Evolutionary conservation across 2,113 vertebrate genomes (phyloP), one percentile per base, ranked within the genome.

Genomic region (Callocephalon fimbriatum): DNA sequence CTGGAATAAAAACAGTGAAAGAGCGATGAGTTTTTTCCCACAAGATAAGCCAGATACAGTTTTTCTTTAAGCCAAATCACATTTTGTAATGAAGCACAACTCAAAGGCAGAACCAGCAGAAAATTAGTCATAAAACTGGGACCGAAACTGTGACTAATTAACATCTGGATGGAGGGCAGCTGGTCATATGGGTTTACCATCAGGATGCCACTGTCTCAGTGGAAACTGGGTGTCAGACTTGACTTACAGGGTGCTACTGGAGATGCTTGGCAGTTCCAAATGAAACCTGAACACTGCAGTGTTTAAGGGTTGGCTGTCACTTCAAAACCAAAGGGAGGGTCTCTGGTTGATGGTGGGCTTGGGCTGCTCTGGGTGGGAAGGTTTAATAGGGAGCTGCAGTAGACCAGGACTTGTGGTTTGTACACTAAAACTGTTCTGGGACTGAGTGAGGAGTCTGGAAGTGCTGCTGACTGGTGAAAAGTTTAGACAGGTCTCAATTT

Each of bases 51-150:
- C 53, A 89, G n/a, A 88, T 38, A 32, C 35, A 38, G 29, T 72
- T 86, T 83, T 89, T 12, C 62, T 90, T 89, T 61, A 76, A 85
- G 12, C 47, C 38, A 92, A 92, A 91, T 78, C 21, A 48, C 40
- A 50, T 77, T 95, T 56, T 79, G 26, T 95, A 72, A 85, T 50
- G 58, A 91, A 79, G 51, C 44, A 58, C 12, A 71, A 26, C 19
- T 9, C 32, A 74, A 78, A 91, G 31, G 4, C 42, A 67, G 68
- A 77, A 47, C 15, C 45, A 95, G 35, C 37, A 70, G 31, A 78
- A 86, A 47, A 23, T 79, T 38, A 74, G 45, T 62, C 42, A 45
- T 8, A 84, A 80, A 80, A 79, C n/a, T 66, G 40, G 61, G 62
- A 48, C 23, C 0, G 4, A 86, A 93, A 77, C 63, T 47, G 40